phyloP scores from a whole-genome alignment of 2,888 invertebrate species.

The Ametastegia equiseti region DNA sequence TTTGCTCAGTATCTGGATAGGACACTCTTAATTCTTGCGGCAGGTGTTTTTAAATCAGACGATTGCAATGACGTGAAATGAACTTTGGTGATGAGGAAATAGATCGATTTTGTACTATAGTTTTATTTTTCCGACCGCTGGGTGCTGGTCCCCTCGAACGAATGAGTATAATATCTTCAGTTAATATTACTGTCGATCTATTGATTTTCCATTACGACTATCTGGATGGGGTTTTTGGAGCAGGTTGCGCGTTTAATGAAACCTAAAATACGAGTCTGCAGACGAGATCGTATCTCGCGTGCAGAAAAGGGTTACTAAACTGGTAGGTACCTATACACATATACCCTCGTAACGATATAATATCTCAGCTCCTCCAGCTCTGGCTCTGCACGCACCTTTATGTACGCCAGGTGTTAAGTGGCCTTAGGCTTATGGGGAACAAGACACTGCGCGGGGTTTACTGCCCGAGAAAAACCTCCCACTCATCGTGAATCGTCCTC shows the following conservation, averaged over 20 bases:
- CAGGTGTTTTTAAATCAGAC: too few relatives aligned
- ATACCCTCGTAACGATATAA: slow-evolving; percentile 2
- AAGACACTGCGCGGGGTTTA: slow-evolving; percentile 44
- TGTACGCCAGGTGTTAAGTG: slow-evolving; percentile 43
- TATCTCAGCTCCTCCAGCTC: neutral
- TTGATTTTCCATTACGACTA: neutral
- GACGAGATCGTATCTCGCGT: neutral
- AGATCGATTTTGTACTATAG: too few relatives aligned
- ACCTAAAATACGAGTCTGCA: neutral
- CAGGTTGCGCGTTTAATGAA: neutral
- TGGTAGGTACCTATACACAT: neutral
- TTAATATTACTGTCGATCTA: neutral
- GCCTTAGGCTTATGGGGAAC: slow-evolving; percentile 13
- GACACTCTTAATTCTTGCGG: too few relatives aligned
- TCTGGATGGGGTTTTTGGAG: too few relatives aligned
- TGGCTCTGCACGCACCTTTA: slow-evolving; percentile 10
- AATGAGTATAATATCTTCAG: neutral
- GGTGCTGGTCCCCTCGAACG: too few relatives aligned
- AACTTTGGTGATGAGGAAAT: too few relatives aligned
- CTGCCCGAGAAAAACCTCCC: slow-evolving; percentile 31
- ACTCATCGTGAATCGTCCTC: neutral
- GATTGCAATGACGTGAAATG: too few relatives aligned
- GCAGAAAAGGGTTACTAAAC: slow-evolving; percentile 4
- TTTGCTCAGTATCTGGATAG: too few relatives aligned
- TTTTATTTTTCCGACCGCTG: neutral